Evolutionary conservation across 2,888 invertebrate genomes (phyloP).

Genomic region (Reticulitermes lucifugus): DNA sequence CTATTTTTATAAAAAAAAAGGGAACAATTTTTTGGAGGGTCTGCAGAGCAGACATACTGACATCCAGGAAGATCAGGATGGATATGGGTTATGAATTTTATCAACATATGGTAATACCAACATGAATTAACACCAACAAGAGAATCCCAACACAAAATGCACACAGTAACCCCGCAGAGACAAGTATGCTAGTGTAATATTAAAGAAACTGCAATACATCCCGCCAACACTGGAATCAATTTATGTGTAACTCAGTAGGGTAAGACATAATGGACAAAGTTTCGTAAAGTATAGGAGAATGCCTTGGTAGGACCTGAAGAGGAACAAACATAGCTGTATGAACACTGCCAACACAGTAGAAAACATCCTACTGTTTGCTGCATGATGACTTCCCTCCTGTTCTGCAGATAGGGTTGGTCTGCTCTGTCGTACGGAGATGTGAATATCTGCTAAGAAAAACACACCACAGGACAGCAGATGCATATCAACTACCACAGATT

Average conservation of each 20-base stretch:
- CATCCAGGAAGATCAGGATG: not conserved
- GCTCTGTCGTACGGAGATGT: not conserved
- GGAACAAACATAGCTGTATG: not conserved
- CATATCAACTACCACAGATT: not conserved
- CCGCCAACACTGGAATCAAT: conserved; percentile 47
- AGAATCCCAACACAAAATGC: conserved; percentile 1
- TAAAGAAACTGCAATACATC: conserved; percentile 52
- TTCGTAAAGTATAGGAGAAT: not conserved
- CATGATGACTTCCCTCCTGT: not conserved
- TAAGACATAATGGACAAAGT: not conserved
- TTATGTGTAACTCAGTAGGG: not conserved
- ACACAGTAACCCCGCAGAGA: not conserved
- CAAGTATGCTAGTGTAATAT: not conserved
- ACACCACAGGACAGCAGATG: conserved; percentile 9
- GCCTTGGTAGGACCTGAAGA: not conserved
- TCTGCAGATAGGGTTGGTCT: not conserved
- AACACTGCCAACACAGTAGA: not conserved
- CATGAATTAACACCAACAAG: not conserved
- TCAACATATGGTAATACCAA: too few relatives aligned
- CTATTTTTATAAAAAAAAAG: too few relatives aligned
- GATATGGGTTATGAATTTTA: not conserved
- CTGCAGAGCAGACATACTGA: too few relatives aligned
- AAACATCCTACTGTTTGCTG: conserved; percentile 4
- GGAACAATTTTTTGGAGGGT: too few relatives aligned
- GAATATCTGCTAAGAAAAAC: conserved; percentile 27